A percentile compares a stretch with the other conserved stretches of the same genome.
phyloP scores from a whole-genome alignment of 1,140 invertebrate species.

The Aphidius ervi region DNA sequence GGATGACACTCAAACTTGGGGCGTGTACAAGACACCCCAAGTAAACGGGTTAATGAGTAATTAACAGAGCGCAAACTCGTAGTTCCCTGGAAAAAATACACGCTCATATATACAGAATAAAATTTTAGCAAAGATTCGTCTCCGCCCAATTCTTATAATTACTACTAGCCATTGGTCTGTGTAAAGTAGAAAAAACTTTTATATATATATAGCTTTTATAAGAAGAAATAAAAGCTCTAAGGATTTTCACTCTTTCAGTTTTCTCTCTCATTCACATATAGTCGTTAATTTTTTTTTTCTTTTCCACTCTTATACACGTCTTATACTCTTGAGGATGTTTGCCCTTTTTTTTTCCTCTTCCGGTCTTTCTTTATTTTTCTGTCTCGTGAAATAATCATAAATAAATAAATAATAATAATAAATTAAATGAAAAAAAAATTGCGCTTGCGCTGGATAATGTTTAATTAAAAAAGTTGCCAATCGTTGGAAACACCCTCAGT shows the following conservation, averaged over 20 bases:
- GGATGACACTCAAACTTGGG: constrained; percentile 22
- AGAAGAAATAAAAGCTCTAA: too few species aligned
- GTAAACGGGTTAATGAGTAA: constrained; percentile 40
- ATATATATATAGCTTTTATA: too few species aligned
- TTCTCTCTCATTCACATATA: too few species aligned
- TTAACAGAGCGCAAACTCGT: constrained; percentile 39
- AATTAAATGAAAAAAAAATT: constrained; percentile 20
- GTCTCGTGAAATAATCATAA: not conserved
- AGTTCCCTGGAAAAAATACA: not conserved
- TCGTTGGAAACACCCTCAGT: constrained; percentile 24
- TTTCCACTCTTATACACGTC: too few species aligned
- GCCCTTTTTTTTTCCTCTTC: too few species aligned
- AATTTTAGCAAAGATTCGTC: constrained; percentile 11
- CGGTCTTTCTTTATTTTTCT: not conserved
- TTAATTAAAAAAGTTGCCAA: constrained; percentile 45
- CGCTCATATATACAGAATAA: too few species aligned
- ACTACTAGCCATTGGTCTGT: constrained; percentile 18
- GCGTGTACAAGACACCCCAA: constrained; percentile 29
- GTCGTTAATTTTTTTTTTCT: too few species aligned
- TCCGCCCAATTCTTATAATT: constrained; percentile 39
- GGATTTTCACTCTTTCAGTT: too few species aligned
- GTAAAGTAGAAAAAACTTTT: too few species aligned
- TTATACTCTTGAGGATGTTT: too few species aligned
- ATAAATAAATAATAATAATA: too few species aligned
- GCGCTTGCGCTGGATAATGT: constrained; percentile 33